Percentiles rank a stretch among this genome's conserved stretches.
Evolutionary conservation across 64 coral and sea anemone species (phyloP).

Genomic region (Pachyseris speciosa): DNA sequence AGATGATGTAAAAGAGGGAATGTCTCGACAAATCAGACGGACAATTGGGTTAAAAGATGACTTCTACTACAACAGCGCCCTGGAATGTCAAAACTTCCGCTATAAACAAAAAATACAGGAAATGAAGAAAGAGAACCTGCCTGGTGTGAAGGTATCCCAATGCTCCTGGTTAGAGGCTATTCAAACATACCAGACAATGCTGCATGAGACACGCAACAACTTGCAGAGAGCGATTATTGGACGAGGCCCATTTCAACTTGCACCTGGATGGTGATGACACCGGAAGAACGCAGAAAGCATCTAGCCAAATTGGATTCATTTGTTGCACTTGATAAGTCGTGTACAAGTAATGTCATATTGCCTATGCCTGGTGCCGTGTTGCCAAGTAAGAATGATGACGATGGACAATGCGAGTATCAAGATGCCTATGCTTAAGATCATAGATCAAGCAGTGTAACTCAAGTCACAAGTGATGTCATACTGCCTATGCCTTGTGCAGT

Average conservation of each 20-base stretch:
- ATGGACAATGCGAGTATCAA: no score
- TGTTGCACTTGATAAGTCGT: neutral
- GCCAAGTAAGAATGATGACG: neutral
- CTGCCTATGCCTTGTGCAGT: no score
- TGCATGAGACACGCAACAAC: neutral
- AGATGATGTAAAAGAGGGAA: slow-evolving; percentile 1
- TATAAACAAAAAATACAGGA: slow-evolving; percentile 59
- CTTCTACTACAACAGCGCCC: slow-evolving; percentile 67
- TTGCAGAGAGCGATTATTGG: neutral
- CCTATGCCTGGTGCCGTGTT: neutral
- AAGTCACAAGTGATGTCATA: no score
- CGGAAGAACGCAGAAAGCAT: neutral
- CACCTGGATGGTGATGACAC: neutral
- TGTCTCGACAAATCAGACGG: neutral
- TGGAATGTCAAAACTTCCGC: slow-evolving; percentile 43
- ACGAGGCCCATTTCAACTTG: neutral
- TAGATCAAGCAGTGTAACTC: no score
- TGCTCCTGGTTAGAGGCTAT: slow-evolving; percentile 39
- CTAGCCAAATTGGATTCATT: neutral
- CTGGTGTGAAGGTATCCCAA: slow-evolving; percentile 9
- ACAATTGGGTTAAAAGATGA: neutral
- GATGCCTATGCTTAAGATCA: no score
- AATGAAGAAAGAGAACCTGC: slow-evolving; percentile 27
- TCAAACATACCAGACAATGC: neutral
- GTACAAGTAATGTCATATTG: neutral